Conservation (phyloP, 2,113 vertebrate species). For the Corythornis madagascariensis region DNA sequence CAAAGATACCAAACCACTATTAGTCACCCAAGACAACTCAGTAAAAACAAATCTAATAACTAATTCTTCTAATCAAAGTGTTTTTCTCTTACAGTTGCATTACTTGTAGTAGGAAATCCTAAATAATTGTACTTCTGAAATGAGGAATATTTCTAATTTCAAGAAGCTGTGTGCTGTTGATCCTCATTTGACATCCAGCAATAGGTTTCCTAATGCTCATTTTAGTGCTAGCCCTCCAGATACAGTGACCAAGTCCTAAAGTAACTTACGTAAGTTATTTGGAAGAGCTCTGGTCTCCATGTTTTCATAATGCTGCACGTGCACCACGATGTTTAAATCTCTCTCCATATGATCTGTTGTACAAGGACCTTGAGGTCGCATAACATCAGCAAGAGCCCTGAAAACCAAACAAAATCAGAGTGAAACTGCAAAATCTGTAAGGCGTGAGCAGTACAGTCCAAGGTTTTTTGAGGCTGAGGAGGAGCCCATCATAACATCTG, state of each 20-base stretch:
- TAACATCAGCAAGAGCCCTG: constrained; percentile 95
- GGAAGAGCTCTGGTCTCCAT: constrained; percentile 85
- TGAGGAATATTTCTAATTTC: not conserved
- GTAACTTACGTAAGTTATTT: constrained; percentile 92
- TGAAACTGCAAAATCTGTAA: not conserved
- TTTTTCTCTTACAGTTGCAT: not conserved
- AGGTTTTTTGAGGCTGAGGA: not conserved
- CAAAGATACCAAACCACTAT: not conserved
- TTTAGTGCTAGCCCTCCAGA: not conserved
- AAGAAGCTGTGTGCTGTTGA: not conserved
- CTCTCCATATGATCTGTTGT: constrained; percentile 91
- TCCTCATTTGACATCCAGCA: not conserved
- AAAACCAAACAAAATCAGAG: constrained; percentile 45
- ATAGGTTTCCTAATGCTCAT: not conserved
- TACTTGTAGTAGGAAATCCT: not conserved
- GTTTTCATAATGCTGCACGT: constrained; percentile 92
- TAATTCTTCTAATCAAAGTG: not conserved
- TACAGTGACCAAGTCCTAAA: not conserved
- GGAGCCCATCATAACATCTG: not conserved
- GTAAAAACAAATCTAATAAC: not conserved
- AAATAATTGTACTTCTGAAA: not conserved
- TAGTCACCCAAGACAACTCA: not conserved
- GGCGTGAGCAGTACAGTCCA: not conserved
- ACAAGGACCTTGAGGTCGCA: constrained; percentile 93
- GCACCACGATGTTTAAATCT: constrained; percentile 93